Base-by-base conservation (phyloP, 2,888 invertebrate genomes). In the Torymus tubicola region DNA sequence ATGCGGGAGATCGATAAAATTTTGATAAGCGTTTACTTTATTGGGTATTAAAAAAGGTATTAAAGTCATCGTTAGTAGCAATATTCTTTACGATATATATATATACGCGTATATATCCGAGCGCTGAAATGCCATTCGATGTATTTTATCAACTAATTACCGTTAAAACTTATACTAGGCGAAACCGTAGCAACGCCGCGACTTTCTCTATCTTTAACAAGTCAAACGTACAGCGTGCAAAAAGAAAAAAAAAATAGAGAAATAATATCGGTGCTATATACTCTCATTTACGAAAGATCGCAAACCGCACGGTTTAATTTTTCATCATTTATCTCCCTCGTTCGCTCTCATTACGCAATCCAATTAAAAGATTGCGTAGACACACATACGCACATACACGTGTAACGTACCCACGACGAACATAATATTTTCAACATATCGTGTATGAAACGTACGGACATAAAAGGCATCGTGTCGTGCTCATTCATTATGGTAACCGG, bases 11-110 rank as follows among this genome's bases (percentile, higher is more conserved):
- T 18, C 50, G 78, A 78, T 78, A 71, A 78, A 78, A 73, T 68
- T 71, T 78, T 42, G 78, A 78, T 78, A 78, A 78, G 78, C 78
- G 42, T 68, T 42, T 68, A 68, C 53, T 73, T 78, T 72, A 78
- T 53, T 31, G 68, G 42, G 13, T 63, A 55, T 57, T 68, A 71
- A 78, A 78, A 68, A 64, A 42, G 52, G 42, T 13, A 75, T 68
- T 63, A 69, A 76, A 76, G 55, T 76, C 63, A 63, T 69, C 61
- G 63, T 69, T 69, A 69, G 57, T 21, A 53, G 11, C 57, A 63
- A 69, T 21, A 69, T 52, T 67, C 55, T 52, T 21, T 76, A 42
- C 57, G 24, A 55, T 55, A 55, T n/a, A n/a, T n/a, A n/a, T n/a
- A n/a, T n/a, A n/a, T 69, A 69, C 16, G 11, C 16, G 61, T 14